Percentiles rank a stretch among this genome's conserved stretches.
phyloP scores from a whole-genome alignment of 2,113 vertebrate species.

The Potamarius usumacintae region DNA sequence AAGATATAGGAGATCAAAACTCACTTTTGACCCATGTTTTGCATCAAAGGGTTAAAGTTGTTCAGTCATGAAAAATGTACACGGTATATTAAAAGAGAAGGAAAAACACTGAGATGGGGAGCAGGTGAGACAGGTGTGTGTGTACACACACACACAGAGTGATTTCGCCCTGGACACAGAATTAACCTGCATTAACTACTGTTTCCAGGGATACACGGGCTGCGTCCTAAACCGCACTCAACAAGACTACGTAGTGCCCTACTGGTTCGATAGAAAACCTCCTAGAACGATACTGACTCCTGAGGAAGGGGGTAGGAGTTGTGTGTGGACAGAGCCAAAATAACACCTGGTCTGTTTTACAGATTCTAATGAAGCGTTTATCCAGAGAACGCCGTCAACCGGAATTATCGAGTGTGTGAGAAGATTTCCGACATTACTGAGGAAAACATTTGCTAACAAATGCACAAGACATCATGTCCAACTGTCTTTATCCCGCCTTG shows the following conservation, averaged over 20 bases:
- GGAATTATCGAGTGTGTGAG: not conserved
- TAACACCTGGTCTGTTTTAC: not conserved
- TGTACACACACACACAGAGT: not conserved
- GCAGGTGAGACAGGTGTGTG: conserved; percentile 35
- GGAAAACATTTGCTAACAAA: not conserved
- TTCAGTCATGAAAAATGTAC: not conserved
- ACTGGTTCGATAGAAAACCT: not conserved
- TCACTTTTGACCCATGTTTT: too few species aligned
- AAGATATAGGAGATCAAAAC: too few species aligned
- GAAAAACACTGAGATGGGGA: not conserved
- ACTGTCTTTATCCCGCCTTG: not conserved
- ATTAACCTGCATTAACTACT: not conserved
- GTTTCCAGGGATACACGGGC: conserved; percentile 3
- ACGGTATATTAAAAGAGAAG: too few species aligned
- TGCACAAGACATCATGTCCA: not conserved
- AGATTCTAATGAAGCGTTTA: not conserved
- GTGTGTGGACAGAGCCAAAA: not conserved
- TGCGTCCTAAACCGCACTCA: not conserved
- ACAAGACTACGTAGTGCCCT: not conserved
- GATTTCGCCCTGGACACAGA: conserved; percentile 6
- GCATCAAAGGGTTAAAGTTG: too few species aligned
- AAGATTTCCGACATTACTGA: not conserved
- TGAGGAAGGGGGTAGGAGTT: not conserved
- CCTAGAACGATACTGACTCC: not conserved
- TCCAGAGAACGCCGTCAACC: not conserved